These are phyloP conservation scores for Dynastes maya DNA, from an alignment of 2,888 invertebrate species.

Conservation along the genomic window DNA sequence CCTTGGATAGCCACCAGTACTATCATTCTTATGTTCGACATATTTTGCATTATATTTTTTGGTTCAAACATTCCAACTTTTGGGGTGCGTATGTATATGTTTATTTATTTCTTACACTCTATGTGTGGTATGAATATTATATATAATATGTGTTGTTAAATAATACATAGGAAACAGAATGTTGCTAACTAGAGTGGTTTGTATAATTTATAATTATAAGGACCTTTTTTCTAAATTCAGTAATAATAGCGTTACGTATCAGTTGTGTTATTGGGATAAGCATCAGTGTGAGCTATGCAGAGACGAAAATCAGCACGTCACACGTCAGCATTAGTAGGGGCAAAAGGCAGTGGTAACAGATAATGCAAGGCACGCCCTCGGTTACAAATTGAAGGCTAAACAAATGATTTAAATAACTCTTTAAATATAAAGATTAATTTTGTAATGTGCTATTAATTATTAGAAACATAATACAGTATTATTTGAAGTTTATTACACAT, in stretches of 20 bases:
- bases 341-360: no score
- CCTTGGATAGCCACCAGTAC: slow-evolving; percentile 69
- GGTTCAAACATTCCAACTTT: slow-evolving; percentile 67
- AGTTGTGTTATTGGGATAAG: no score
- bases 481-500: no score
- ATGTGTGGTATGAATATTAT: neutral
- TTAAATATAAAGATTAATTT: no score
- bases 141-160: neutral
- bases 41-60: slow-evolving; percentile 69
- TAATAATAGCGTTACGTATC: neutral
- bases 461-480: no score
- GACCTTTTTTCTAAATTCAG: neutral
- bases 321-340: no score
- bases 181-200: neutral
- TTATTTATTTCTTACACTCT: neutral
- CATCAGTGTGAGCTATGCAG: no score
- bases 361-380: no score
- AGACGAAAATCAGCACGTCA: no score
- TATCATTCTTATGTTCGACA: slow-evolving; percentile 68
- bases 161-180: neutral
- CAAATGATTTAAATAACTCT: no score
- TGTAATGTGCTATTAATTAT: no score
- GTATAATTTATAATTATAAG: neutral
- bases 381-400: no score
- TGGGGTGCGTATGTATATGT: slow-evolving; percentile 63